Evolutionary conservation across 2,888 invertebrate genomes (phyloP), one percentile per base, ranked within the genome.

Genomic region (Erebia epiphron): DNA sequence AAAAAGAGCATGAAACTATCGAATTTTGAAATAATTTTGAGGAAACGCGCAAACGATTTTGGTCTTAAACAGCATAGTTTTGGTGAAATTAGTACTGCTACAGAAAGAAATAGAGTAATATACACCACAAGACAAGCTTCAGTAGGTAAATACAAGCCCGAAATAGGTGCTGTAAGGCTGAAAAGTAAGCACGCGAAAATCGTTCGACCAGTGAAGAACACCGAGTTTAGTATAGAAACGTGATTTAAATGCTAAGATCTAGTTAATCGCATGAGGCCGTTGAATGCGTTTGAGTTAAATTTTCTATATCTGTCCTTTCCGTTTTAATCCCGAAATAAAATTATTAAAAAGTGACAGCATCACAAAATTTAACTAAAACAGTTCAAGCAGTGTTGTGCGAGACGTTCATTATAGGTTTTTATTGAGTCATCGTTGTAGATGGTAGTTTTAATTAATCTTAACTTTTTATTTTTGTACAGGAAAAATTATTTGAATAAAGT

Each of bases 1-100:
- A 91, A 86, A 74, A 86, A 85, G 18, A 92, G 82, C 65, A 90
- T 91, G 90, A 91, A 89, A 63, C 76, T 91, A 8, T 92, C 92
- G 0, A 87, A 86, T 65, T 91, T 90, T 13, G 92, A 92, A 75
- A 80, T 85, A 10, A 78, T 88, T 58, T 62, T 91, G 56, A 83
- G 90, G 41, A 90, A 85, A 73, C 79, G 88, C 57, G 87, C 85
- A 7, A 82, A 80, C 21, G 70, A 76, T 0, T 75, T 78, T 9
- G 78, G 78, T 0, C 67, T 73, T 0, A 81, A 82, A 1, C 77
- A 79, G 26, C 75, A 79, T n/a, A 66, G 74, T 11, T 61, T 76
- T 0, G 75, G 75, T 13, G 73, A 77, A 16, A 60, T 63, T 0
- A 75, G 77, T 0, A 82, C 87, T 0, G 87, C 89, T 0, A 87